Base-by-base conservation (phyloP, 2,888 invertebrate species). In the Melanargia galathea region DNA sequence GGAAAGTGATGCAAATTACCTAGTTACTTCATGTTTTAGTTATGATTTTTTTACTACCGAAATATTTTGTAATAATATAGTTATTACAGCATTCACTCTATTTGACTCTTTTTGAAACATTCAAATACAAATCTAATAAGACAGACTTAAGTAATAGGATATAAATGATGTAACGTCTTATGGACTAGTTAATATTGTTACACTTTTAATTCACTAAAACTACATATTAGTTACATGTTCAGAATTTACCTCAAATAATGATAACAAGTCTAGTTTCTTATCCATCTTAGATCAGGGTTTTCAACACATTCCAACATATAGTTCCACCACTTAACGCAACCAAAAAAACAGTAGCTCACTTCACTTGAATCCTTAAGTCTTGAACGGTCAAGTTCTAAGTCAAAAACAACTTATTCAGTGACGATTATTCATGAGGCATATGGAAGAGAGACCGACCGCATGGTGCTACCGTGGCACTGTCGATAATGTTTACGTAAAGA, bases 381-480 rank as follows among this genome's bases (percentile, higher is more conserved):
- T 46, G 20, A 46, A 8, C 8, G 67, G 72, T 64, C 20, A 60
- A 64, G 64, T 62, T 64, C 68, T 67, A 60, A 55, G 43, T 64
- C 67, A 63, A 67, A 72, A 67, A 38, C 70, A 54, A 68, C 70
- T 66, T 70, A 56, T 70, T 62, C 70, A 79, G 72, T 60, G 64
- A 63, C 70, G 63, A 71, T 72, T 77, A 76, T 73, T 79, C 73
- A 79, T 71, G 70, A 69, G 77, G 82, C 90, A 90, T 90, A 90
- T 89, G 90, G 88, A 64, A 76, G 73, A 77, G 70, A 72, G 71
- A 76, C 71, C 80, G 77, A 87, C 89, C 90, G 85, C 90, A 90
- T 90, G 90, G 89, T 90, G 90, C 90, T 85, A 85, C 78, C 89
- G 78, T 90, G 90, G 90, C 90, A 91, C 75, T 72, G 51, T 60